Evolutionary conservation across 2,888 invertebrate genomes (phyloP).

Genomic region (Chaitophorus viminalis): DNA sequence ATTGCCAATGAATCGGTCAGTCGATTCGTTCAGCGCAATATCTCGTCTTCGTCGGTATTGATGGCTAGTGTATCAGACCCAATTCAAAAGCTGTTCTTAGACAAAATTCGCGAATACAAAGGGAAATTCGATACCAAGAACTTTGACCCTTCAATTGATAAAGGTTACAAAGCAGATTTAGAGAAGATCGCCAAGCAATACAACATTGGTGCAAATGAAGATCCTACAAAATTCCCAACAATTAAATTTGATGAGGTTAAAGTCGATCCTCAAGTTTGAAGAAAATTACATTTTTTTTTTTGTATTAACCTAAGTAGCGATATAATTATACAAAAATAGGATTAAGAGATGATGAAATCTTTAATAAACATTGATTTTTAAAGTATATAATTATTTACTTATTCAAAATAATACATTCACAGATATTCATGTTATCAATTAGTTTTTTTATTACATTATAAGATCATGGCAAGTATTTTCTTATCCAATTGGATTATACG

Average conservation of each 20-base stretch:
- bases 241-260: constrained; percentile 55
- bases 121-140: constrained; percentile 48
- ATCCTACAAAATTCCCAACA: constrained; percentile 51
- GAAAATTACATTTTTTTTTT: constrained; percentile 20
- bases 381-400: constrained; percentile 31
- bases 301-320: constrained; percentile 35
- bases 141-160: constrained; percentile 52
- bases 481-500: constrained; percentile 53
- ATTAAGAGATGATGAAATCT: constrained; percentile 48
- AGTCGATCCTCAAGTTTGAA: constrained; percentile 51
- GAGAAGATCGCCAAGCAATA: constrained; percentile 44
- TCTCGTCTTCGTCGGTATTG: constrained; percentile 78
- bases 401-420: constrained; percentile 20
- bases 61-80: constrained; percentile 83
- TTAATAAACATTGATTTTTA: constrained; percentile 34
- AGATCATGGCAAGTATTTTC: neutral
- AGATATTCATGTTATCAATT: neutral
- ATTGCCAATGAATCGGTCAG: constrained; percentile 64
- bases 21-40: constrained; percentile 71
- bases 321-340: constrained; percentile 46
- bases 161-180: constrained; percentile 55
- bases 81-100: constrained; percentile 91
- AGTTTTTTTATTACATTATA: neutral
- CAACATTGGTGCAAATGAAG: constrained; percentile 31
- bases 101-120: constrained; percentile 91